Evolutionary conservation across 2,113 vertebrate genomes (phyloP), one percentile per base, ranked within the genome.

Genomic region (Leuciscus idus): DNA sequence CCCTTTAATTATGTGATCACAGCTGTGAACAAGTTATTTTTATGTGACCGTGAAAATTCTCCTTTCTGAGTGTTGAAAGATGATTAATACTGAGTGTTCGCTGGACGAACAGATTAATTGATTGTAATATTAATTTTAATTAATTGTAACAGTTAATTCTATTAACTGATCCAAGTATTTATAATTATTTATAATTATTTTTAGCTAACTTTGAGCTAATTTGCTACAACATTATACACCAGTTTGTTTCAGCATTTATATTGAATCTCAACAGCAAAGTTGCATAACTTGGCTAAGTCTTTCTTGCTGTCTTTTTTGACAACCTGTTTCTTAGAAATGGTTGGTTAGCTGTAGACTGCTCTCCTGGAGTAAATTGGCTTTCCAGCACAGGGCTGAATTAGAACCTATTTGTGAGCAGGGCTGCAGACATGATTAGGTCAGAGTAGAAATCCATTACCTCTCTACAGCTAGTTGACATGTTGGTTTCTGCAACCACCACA

Each of bases 281-380:
- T 28, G 33, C 28, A 76, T 84, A 84, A 75, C 23, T 62, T 19
- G 4, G 61, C 26, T 46, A 4, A n/a, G 57, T 52, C n/a, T 70
- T n/a, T 43, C 55, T 83, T 59, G 50, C 52, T 46, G 57, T 81
- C 36, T 55, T 6, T 83, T 73, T 85, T 48, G 64, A 46, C 64
- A 87, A 33, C 48, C 64, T 48, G 28, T 72, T 66, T 84, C 36
- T 73, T 68, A 73, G 75, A 26, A 57, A 87, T 78, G 81, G 28
- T 28, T 61, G 74, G 36, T 26, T 79, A n/a, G 50, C 23, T 84
- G 50, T 15, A 33, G 74, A 79, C n/a, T 39, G 11, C 15, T 86
- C 52, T 26, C 21, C 57, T 39, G 57, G 61, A 79, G 55, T 87
- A 79, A 84, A 79, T 84, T 84, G 81, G 81, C 55, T 79, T 87